Evolutionary conservation across 2,888 invertebrate genomes (phyloP).

Genomic region (Macrophya alboannulata): DNA sequence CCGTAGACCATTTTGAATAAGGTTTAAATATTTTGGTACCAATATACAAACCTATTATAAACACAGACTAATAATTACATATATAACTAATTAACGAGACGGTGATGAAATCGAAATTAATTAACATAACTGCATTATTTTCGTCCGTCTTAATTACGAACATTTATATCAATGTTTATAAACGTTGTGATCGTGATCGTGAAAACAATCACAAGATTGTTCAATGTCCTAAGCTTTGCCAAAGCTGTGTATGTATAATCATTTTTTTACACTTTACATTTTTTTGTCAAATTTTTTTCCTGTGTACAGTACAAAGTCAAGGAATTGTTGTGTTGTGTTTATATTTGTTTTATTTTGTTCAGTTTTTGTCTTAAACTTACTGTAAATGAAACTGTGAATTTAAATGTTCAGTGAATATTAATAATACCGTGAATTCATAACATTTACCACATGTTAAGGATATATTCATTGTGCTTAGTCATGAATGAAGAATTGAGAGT

Average conservation of each 20-base stretch:
- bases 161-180: not conserved
- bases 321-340: conserved; percentile 13
- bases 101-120: not conserved
- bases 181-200: not conserved
- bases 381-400: conserved; percentile 26
- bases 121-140: not conserved
- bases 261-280: not conserved
- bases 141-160: not conserved
- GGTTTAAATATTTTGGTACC: not conserved
- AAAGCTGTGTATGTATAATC: conserved; percentile 2
- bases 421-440: not conserved
- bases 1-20: not conserved
- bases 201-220: not conserved
- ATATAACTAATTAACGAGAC: not conserved
- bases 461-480: not conserved
- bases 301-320: not conserved
- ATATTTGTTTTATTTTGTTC: conserved; percentile 17
- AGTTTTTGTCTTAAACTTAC: conserved; percentile 10
- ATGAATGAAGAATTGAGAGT: not conserved
- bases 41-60: not conserved
- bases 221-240: not conserved
- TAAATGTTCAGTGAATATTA: not conserved
- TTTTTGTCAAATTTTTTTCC: not conserved
- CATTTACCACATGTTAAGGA: not conserved
- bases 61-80: not conserved